phyloP scores from a whole-genome alignment of 2,113 vertebrate genomes.

The Fulmarus glacialis region DNA sequence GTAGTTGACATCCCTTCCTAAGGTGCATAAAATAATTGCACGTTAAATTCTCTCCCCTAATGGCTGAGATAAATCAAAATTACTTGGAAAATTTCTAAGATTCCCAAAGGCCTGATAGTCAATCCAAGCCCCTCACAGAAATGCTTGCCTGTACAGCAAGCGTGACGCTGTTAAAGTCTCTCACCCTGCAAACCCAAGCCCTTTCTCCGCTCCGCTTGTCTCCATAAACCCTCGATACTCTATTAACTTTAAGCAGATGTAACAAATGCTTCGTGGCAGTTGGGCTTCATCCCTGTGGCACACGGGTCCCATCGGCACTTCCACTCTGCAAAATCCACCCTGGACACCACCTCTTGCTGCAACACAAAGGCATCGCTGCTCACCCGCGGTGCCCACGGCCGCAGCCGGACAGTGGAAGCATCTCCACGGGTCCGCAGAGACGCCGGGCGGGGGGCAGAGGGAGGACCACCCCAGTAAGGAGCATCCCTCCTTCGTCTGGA shows the following conservation, averaged over 20 bases:
- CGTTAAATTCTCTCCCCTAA: background rate
- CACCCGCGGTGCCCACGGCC: accelerated
- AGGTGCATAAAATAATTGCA: background rate
- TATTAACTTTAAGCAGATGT: background rate
- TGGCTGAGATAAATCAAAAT: background rate
- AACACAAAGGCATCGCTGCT: background rate
- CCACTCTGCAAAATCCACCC: background rate
- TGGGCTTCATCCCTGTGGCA: background rate
- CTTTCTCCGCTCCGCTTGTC: background rate
- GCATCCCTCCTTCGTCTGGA: background rate
- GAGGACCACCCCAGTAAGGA: accelerated
- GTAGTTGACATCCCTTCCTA: background rate
- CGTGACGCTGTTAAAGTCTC: background rate
- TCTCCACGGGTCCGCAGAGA: accelerated
- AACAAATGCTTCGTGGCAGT: background rate
- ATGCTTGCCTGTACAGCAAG: background rate
- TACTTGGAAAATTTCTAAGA: background rate
- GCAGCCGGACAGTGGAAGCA: accelerated
- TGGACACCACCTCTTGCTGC: background rate
- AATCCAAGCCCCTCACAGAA: background rate
- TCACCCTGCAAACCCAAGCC: background rate
- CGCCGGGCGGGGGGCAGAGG: background rate
- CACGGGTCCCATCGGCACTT: background rate
- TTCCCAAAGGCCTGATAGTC: background rate
- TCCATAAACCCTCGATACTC: background rate